phyloP scores from a whole-genome alignment of 2,888 invertebrate genomes.

The Orthosia incerta region DNA sequence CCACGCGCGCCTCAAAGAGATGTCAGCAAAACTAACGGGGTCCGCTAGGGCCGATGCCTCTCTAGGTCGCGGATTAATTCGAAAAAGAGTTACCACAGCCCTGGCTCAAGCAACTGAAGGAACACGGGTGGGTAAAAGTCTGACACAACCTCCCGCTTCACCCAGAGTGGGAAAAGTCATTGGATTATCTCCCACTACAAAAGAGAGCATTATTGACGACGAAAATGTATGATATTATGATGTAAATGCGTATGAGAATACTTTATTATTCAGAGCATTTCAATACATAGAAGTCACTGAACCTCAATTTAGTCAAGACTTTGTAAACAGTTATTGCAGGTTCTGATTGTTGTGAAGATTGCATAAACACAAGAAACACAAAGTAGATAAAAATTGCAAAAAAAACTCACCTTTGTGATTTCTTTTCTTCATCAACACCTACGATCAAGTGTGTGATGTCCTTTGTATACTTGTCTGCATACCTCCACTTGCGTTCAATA shows the following conservation, averaged over 20 bases:
- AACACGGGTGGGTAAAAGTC: too few relatives aligned
- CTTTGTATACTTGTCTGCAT: slow-evolving; percentile 78
- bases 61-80: too few relatives aligned
- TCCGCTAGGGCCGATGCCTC: too few relatives aligned
- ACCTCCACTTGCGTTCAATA: slow-evolving; percentile 75
- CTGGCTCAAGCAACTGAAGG: too few relatives aligned
- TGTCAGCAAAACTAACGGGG: too few relatives aligned
- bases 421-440: slow-evolving; percentile 84
- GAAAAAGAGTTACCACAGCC: too few relatives aligned
- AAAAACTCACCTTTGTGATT: slow-evolving; percentile 80
- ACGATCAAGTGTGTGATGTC: slow-evolving; percentile 87
- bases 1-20: too few relatives aligned
- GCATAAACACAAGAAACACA: not conserved
- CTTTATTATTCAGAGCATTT: not conserved
- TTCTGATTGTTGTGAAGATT: slow-evolving; percentile 14
- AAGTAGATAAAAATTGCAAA: not conserved
- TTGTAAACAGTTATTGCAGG: slow-evolving; percentile 6
- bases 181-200: too few relatives aligned
- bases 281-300: slow-evolving; percentile 3
- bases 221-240: slow-evolving; percentile 2
- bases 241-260: not conserved
- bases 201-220: too few relatives aligned
- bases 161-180: too few relatives aligned
- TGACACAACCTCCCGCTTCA: too few relatives aligned
- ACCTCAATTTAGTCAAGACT: not conserved